A percentile compares a stretch with the other conserved stretches of the same genome.
phyloP scores from a whole-genome alignment of 2,888 invertebrate species.

The Andrena hattorfiana region DNA sequence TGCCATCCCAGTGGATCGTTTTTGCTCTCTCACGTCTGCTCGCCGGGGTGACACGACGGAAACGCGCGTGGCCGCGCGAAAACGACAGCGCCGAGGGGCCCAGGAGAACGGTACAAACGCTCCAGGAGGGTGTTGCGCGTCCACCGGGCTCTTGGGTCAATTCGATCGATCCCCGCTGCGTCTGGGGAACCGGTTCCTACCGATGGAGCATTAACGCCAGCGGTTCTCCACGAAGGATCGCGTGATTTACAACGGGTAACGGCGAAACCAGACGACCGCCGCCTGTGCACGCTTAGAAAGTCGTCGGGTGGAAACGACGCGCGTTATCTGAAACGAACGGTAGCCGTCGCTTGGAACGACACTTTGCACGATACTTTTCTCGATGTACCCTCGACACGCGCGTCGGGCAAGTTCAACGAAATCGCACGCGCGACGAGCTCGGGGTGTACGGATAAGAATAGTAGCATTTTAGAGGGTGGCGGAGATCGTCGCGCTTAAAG shows the following conservation, averaged over 20 bases:
- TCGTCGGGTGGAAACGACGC: conserved; percentile 37
- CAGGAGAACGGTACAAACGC: conserved; percentile 61
- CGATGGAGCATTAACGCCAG: conserved; percentile 63
- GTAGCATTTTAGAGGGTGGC: no score
- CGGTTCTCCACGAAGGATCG: conserved; percentile 64
- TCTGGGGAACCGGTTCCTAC: conserved; percentile 64
- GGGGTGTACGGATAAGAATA: no score
- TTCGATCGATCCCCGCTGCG: conserved; percentile 68
- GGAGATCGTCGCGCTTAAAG: no score
- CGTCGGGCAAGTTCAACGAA: neutral
- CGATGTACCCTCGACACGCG: neutral
- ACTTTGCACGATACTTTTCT: conserved; percentile 24
- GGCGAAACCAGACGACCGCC: conserved; percentile 33
- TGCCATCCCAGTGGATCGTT: neutral
- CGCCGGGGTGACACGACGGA: conserved; percentile 12
- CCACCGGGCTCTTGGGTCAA: conserved; percentile 61
- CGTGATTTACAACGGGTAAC: conserved; percentile 59
- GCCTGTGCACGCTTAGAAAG: conserved; percentile 62
- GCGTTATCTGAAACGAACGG: conserved; percentile 60
- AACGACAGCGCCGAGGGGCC: conserved; percentile 23
- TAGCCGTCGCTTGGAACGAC: conserved; percentile 26
- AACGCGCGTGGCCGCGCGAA: conserved; percentile 3
- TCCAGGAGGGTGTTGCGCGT: conserved; percentile 48
- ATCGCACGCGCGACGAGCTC: no score
- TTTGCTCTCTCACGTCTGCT: neutral